Conservation (phyloP, 1,140 invertebrate genomes). For the Asbolus verrucosus region DNA sequence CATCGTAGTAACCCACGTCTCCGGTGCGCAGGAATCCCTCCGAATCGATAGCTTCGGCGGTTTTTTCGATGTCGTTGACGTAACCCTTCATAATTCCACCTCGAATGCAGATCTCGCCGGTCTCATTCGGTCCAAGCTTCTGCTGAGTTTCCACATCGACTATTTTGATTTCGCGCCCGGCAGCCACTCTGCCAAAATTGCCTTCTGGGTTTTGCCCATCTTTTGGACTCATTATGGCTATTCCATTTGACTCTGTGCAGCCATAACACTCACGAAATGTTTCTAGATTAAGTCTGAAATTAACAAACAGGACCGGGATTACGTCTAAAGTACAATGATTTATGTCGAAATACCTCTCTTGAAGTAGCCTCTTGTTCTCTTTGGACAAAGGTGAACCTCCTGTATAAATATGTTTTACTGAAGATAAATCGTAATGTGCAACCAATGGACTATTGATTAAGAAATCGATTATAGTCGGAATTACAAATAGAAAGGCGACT, state of each 20-base stretch:
- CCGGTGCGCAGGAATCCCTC: background rate
- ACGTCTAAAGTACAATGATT: constrained; percentile 57
- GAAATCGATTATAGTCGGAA: constrained; percentile 72
- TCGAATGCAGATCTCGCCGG: constrained; percentile 78
- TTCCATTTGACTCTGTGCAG: too few relatives aligned
- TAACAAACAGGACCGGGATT: too few relatives aligned
- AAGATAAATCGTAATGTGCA: constrained; percentile 65
- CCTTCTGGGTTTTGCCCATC: too few relatives aligned
- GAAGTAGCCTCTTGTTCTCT: constrained; percentile 62
- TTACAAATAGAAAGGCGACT: constrained; percentile 67
- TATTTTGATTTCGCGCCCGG: constrained; percentile 71
- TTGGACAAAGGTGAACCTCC: constrained; percentile 67
- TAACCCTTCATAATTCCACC: constrained; percentile 77
- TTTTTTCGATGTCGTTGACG: background rate
- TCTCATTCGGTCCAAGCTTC: constrained; percentile 69
- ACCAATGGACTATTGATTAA: constrained; percentile 68
- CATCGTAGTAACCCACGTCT: background rate
- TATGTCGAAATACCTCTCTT: constrained; percentile 57
- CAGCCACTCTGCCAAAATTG: constrained; percentile 69
- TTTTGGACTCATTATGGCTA: too few relatives aligned
- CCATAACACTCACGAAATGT: too few relatives aligned
- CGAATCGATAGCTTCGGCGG: background rate
- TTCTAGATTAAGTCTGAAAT: too few relatives aligned
- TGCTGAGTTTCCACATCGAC: constrained; percentile 73
- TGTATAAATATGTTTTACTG: constrained; percentile 61